A percentile compares a stretch with the other conserved stretches of the same genome.
phyloP scores from a whole-genome alignment of 2,888 invertebrate species.

The Griposia aprilina region DNA sequence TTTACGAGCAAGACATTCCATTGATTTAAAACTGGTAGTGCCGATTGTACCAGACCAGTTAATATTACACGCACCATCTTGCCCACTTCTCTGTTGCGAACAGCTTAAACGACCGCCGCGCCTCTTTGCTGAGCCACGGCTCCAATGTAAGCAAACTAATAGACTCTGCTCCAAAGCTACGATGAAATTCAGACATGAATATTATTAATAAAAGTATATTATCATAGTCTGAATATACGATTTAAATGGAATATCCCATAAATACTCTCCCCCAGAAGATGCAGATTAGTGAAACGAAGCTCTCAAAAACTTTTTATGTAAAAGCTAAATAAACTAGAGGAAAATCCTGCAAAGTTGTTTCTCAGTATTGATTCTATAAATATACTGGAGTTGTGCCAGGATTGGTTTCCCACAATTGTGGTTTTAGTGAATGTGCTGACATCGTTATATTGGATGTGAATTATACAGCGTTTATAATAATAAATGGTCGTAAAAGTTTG shows the following conservation, averaged over 20 bases:
- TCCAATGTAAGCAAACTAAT: background rate
- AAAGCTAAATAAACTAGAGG: slow-evolving; percentile 10
- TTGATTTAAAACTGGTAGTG: background rate
- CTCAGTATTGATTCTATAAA: slow-evolving; percentile 48
- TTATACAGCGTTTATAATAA: slow-evolving; percentile 37
- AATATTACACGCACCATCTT: background rate
- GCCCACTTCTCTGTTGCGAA: background rate
- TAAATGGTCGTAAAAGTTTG: slow-evolving; percentile 9
- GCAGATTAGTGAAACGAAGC: background rate
- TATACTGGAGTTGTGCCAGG: slow-evolving; percentile 59
- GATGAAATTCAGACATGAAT: background rate
- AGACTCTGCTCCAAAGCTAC: background rate
- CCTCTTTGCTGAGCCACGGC: background rate
- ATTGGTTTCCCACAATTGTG: slow-evolving; percentile 59
- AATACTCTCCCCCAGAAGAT: background rate
- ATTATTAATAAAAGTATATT: background rate
- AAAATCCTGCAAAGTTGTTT: slow-evolving; percentile 35
- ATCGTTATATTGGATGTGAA: slow-evolving; percentile 39
- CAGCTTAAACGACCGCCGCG: background rate
- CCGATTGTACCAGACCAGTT: no score
- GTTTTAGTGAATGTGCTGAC: slow-evolving; percentile 47
- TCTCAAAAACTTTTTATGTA: background rate
- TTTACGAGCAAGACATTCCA: no score
- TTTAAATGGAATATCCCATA: background rate
- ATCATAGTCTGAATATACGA: background rate